Percentiles rank a stretch among this genome's conserved stretches.
phyloP scores from a whole-genome alignment of 2,113 vertebrate species.

The Coptodon rendalli region DNA sequence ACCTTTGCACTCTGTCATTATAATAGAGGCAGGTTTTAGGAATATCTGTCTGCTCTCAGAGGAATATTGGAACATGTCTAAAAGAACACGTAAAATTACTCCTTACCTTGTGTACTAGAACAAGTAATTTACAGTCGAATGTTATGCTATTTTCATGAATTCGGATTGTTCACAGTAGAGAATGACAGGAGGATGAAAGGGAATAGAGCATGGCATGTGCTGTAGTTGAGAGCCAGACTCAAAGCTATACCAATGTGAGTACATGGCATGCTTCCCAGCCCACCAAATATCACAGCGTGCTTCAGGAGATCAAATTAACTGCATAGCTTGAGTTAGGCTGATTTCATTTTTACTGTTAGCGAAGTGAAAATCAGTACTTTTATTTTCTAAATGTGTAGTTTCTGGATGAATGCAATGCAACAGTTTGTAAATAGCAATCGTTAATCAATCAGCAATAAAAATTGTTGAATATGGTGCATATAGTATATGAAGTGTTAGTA shows the following conservation, averaged over 20 bases:
- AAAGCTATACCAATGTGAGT: not conserved
- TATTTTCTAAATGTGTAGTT: not conserved
- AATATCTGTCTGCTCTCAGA: not conserved
- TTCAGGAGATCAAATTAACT: not conserved
- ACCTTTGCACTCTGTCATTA: not conserved
- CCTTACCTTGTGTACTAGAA: not conserved
- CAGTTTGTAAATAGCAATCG: not conserved
- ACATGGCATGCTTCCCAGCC: conserved; percentile 39
- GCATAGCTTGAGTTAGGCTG: not conserved
- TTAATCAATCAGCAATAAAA: not conserved
- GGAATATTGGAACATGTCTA: not conserved
- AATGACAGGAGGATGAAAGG: conserved; percentile 66
- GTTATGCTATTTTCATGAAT: conserved; percentile 31
- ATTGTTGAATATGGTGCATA: not conserved
- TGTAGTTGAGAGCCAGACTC: conserved; percentile 21
- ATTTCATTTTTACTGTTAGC: not conserved
- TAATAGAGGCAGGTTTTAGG: not conserved
- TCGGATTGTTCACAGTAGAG: conserved; percentile 60
- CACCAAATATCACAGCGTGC: not conserved
- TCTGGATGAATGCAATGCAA: not conserved
- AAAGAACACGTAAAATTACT: not conserved
- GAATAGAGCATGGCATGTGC: conserved; percentile 9
- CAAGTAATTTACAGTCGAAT: not conserved
- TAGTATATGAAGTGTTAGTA: not conserved
- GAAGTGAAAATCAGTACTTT: not conserved